Evolutionary conservation across 2,888 invertebrate genomes (phyloP).

Genomic region (Mellilla xanthometata): DNA sequence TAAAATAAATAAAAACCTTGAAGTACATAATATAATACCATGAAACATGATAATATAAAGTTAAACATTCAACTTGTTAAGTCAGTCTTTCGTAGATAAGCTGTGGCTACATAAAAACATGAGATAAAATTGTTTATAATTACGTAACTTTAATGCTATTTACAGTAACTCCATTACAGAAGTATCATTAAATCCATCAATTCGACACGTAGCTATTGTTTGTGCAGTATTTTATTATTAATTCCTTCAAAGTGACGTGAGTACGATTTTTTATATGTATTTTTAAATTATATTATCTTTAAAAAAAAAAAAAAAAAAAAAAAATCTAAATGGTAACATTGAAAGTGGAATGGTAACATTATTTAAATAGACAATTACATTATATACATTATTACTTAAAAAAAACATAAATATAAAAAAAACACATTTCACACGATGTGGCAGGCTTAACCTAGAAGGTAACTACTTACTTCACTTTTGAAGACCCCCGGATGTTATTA

Average conservation of each 20-base stretch:
- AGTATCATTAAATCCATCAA: conserved; percentile 10
- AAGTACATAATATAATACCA: background rate
- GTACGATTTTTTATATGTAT: conserved; percentile 3
- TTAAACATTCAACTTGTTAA: conserved; percentile 7
- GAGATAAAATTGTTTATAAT: conserved; percentile 32
- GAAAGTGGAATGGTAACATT: too few species aligned
- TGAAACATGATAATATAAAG: background rate
- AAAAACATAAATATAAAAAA: too few species aligned
- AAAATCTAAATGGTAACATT: too few species aligned
- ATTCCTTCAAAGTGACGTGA: conserved; percentile 26
- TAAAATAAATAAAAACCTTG: too few species aligned
- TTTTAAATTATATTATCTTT: background rate
- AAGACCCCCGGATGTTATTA: too few species aligned
- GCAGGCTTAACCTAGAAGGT: too few species aligned
- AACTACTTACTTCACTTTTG: too few species aligned
- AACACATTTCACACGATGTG: too few species aligned
- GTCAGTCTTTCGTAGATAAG: conserved; percentile 25
- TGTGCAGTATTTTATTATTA: conserved; percentile 1
- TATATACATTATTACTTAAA: too few species aligned
- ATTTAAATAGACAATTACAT: too few species aligned
- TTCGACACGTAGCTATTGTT: conserved; percentile 21
- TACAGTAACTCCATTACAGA: conserved; percentile 11
- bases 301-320: too few species aligned
- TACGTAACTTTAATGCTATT: conserved; percentile 18
- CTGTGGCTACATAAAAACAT: conserved; percentile 13